A percentile compares a stretch with the other conserved stretches of the same genome.
phyloP scores from a whole-genome alignment of 2,113 vertebrate species.

The Athene cunicularia region DNA sequence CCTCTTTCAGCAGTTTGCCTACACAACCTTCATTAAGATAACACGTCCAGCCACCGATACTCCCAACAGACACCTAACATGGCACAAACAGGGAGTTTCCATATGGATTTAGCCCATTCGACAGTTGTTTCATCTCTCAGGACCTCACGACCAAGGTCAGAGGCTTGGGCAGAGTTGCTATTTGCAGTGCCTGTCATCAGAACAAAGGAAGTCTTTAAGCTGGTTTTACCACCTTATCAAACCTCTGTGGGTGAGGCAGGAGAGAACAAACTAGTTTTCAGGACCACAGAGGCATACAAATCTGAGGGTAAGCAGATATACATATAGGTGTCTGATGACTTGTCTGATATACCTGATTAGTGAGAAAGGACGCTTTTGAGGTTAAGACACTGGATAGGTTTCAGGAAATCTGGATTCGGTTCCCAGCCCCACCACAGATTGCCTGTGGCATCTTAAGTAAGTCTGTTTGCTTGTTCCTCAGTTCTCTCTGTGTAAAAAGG shows the following conservation, averaged over 20 bases:
- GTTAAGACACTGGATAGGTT: conserved; percentile 38
- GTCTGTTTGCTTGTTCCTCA: background rate
- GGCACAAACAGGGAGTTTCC: background rate
- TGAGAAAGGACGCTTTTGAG: conserved; percentile 58
- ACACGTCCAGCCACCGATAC: background rate
- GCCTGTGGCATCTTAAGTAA: background rate
- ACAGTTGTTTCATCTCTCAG: background rate
- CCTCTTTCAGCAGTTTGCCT: background rate
- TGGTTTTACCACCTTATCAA: conserved; percentile 63
- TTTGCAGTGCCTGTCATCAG: background rate
- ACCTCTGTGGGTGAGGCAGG: conserved; percentile 30
- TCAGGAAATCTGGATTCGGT: conserved; percentile 31
- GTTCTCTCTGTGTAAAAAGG: background rate
- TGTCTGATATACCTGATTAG: conserved; percentile 50
- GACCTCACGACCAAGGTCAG: conserved; percentile 14
- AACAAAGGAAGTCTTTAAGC: conserved; percentile 64
- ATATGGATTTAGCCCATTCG: background rate
- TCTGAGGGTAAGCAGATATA: conserved; percentile 30
- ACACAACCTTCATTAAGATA: background rate
- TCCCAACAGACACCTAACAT: background rate
- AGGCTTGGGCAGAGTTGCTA: background rate
- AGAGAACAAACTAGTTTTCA: conserved; percentile 60
- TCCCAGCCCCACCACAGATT: background rate
- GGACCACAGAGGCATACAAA: conserved; percentile 32
- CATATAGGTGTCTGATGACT: conserved; percentile 61